Conservation (phyloP, 1,140 invertebrate species). For the Paracyclopina nana region DNA sequence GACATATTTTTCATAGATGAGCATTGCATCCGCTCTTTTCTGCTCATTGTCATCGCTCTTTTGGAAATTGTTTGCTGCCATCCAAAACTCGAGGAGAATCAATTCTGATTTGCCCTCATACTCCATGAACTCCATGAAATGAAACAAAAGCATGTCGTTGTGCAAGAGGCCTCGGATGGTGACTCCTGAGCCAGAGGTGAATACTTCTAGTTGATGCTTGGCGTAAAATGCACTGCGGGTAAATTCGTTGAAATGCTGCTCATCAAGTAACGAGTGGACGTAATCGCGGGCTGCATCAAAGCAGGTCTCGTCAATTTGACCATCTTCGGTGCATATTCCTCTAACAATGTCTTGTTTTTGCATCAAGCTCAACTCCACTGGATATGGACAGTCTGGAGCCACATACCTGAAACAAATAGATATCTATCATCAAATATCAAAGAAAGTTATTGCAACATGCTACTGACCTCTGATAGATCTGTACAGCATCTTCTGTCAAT, state of each 20-base stretch:
- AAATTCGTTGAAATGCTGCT: not conserved
- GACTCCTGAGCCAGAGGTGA: not conserved
- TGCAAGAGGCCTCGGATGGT: not conserved
- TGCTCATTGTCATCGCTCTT: not conserved
- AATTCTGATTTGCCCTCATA: not conserved
- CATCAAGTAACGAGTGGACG: not conserved
- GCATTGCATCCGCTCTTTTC: not conserved
- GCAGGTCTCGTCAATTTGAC: not conserved
- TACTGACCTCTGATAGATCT: slow-evolving; percentile 3
- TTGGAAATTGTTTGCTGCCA: slow-evolving; percentile 3
- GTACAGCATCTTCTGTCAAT: not conserved
- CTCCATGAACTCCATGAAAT: slow-evolving; percentile 3
- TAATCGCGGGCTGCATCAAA: not conserved
- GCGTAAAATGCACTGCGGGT: not conserved
- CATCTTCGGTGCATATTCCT: slow-evolving; percentile 2
- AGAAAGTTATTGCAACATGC: too few relatives aligned
- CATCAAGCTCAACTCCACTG: not conserved
- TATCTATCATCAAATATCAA: too few relatives aligned
- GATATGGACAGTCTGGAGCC: not conserved
- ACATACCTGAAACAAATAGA: slow-evolving; percentile 1
- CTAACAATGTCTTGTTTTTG: not conserved
- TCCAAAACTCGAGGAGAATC: slow-evolving; percentile 1
- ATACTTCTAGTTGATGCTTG: not conserved
- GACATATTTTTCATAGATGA: slow-evolving; percentile 1
- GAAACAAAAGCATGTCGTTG: not conserved